A percentile compares a stretch with the other conserved stretches of the same genome.
Conservation (phyloP, 2,113 vertebrate genomes). For the Propithecus coquereli region DNA sequence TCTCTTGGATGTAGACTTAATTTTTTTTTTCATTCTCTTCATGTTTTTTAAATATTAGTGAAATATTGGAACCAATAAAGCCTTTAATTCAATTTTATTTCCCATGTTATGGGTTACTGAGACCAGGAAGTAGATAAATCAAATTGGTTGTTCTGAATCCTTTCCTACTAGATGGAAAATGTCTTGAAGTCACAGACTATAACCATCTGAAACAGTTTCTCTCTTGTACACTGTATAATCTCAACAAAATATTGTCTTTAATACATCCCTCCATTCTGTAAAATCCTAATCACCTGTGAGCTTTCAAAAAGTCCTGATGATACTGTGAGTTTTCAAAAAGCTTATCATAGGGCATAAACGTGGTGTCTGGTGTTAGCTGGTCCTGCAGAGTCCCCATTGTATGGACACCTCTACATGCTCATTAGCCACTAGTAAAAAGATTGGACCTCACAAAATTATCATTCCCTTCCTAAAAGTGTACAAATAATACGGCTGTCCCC, state of each 20-base stretch:
- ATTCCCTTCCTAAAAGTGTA: neutral
- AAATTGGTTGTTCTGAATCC: neutral
- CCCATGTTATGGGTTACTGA: neutral
- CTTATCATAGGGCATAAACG: neutral
- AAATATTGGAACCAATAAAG: neutral
- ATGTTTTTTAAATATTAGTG: neutral
- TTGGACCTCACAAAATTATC: neutral
- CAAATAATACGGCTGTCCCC: neutral
- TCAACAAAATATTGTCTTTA: neutral
- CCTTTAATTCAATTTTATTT: slow-evolving; percentile 26
- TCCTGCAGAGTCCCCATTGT: neutral
- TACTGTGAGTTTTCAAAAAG: neutral
- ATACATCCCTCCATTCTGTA: neutral
- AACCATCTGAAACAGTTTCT: neutral
- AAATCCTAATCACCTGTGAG: neutral
- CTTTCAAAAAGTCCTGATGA: neutral
- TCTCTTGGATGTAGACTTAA: neutral
- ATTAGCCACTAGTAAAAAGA: neutral
- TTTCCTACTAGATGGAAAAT: neutral
- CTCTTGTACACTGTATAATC: neutral
- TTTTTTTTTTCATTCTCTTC: neutral
- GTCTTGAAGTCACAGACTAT: neutral
- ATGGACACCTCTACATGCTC: neutral
- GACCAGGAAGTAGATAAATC: neutral
- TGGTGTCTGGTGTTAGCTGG: neutral